Percentiles rank a stretch among this genome's conserved stretches.
Conservation (phyloP, 2,888 invertebrate genomes). For the Trimorus sp. region DNA sequence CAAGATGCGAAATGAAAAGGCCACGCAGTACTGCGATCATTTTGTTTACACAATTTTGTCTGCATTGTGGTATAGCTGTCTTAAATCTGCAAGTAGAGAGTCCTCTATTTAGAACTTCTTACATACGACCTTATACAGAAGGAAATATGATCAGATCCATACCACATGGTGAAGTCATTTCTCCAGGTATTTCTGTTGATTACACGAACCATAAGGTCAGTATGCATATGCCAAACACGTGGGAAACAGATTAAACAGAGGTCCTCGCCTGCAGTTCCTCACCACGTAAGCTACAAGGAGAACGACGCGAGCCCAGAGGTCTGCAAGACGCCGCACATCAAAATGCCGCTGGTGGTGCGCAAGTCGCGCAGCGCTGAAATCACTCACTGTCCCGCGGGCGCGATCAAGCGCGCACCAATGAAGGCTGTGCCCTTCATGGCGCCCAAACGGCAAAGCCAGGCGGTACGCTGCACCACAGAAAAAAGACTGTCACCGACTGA, state of each 20-base stretch:
- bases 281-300: no score
- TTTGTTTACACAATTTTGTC: background rate
- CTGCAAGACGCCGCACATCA: constrained; percentile 83
- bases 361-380: constrained; percentile 84
- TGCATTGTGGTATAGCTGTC: background rate
- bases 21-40: background rate
- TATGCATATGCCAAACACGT: background rate
- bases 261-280: no score
- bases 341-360: constrained; percentile 83
- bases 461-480: constrained; percentile 73
- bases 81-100: background rate
- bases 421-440: constrained; percentile 79
- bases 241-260: background rate
- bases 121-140: constrained; percentile 5
- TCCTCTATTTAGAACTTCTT: background rate
- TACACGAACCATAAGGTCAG: background rate
- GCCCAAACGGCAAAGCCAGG: constrained; percentile 77
- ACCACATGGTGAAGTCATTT: background rate
- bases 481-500: constrained; percentile 2
- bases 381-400: constrained; percentile 78
- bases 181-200: background rate
- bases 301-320: constrained; percentile 58
- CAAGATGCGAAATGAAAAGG: background rate
- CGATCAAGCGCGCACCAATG: constrained; percentile 84
- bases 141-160: background rate